Base-by-base conservation (phyloP, 2,888 invertebrate species). In the Drosophila robusta region DNA sequence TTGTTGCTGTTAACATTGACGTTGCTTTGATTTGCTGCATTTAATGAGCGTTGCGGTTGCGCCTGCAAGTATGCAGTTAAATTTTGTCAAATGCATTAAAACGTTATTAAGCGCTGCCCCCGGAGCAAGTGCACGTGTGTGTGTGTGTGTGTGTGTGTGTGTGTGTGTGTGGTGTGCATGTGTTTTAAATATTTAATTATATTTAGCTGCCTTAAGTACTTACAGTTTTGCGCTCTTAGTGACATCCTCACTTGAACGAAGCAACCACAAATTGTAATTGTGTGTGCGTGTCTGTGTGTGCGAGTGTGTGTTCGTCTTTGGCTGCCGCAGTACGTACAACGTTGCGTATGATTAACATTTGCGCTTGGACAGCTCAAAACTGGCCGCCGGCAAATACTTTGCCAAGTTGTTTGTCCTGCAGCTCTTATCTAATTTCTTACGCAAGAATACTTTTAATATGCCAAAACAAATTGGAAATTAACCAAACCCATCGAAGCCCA, bases 151-250 rank as follows among this genome's bases (percentile, higher is more conserved):
- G 50, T 55, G 50, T 54, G 60, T 52, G 45, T 36, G 36, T 44
- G 52, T 58, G 56, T 47, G 45, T 58, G 54, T 65, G 60, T 67
- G 68, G 38, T 47, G 45, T 60, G 60, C 78, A 66, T 84, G 64
- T 81, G 70, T 54, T 69, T 78, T 84, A 85, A 86, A 86, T 86
- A 86, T 88, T 86, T 86, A 86, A 86, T 86, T 86, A 86, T 86
- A 86, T 88, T 86, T 86, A 83, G 88, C 86, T 85, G 88, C 80
- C 85, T 77, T 85, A 85, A 85, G 88, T 87, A 85, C 80, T 85
- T 85, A 85, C 88, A 87, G 79, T 80, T 85, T 82, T 87, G 84
- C 87, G 86, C 84, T 83, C 81, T 81, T 71, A 72, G 75, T 84
- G 85, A 80, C 65, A 69, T 57, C 47, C 51, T 26, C 58, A 63